Base-by-base conservation (phyloP, 2,888 invertebrate species). In the Perithous albicinctus region DNA sequence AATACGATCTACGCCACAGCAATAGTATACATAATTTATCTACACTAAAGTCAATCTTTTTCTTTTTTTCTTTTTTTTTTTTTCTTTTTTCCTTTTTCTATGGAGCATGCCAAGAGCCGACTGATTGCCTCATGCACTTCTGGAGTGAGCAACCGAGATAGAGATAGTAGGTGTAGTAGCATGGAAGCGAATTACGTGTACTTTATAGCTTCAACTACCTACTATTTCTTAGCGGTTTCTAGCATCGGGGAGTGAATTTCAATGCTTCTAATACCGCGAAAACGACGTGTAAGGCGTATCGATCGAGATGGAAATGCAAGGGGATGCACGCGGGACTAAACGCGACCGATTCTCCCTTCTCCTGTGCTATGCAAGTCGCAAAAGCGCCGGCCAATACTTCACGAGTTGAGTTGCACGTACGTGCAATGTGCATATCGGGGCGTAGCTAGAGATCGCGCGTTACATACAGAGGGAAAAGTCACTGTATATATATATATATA, bases 271-370 rank as follows among this genome's bases (percentile, higher is more conserved):
- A 82, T 80, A 80, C 83, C 70, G 77, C 75, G 78, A 77, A 74
- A 83, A 82, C 83, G 79, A 85, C 84, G 85, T 85, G 82, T 72
- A 38, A 83, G 80, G 75, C 46, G 43, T 82, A 85, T 85, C 85
- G 85, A 85, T 85, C 82, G 63, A 59, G n/a, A 38, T 32, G 43
- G 59, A 20, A 20, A 43, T 26, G n/a, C n/a, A n/a, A 29, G 20
- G 32, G 12, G 29, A 4, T 41, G 8, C 29, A 26, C 26, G 41
- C 6, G 38, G 48, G 56, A 38, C 18, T 51, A 32, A 59, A 59
- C 29, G 59, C 59, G 32, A 18, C 59, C 59, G 59, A 59, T 59
- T 59, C 32, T 7, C 29, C 10, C 23, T n/a, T n/a, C n/a, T n/a
- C 41, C 41, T 41, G 32, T n/a, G 56, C 32, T 7, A 56, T 15